Percentiles rank a stretch among this genome's conserved stretches.
Conservation (phyloP, 1,140 invertebrate genomes). For the Ceratina calcarata region DNA sequence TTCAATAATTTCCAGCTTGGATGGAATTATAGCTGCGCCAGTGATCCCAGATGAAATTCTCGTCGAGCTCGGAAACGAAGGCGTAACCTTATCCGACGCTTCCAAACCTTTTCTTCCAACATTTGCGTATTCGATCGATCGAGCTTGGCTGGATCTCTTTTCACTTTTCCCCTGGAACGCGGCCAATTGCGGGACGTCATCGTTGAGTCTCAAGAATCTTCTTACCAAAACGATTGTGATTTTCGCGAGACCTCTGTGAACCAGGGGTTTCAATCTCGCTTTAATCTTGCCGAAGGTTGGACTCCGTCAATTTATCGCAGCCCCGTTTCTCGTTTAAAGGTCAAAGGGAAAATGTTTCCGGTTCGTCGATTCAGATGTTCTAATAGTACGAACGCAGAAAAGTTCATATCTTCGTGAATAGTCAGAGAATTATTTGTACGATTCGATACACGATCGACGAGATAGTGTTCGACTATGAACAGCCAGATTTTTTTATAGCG, state of each 20-base stretch:
- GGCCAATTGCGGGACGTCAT: conserved; percentile 10
- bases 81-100: not conserved
- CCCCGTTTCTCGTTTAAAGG: conserved; percentile 4
- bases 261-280: not conserved
- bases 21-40: too few relatives aligned
- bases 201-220: not conserved
- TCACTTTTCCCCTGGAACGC: conserved; percentile 48
- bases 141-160: conserved; percentile 40
- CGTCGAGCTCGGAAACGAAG: not conserved
- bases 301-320: not conserved
- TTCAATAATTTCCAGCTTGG: too few relatives aligned
- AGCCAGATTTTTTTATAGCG: too few relatives aligned
- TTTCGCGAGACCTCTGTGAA: not conserved
- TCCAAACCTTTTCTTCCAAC: not conserved
- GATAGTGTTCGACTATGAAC: too few relatives aligned
- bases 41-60: not conserved
- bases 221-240: too few relatives aligned
- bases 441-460: too few relatives aligned
- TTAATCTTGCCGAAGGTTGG: not conserved
- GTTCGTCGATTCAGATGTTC: not conserved
- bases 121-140: conserved; percentile 49
- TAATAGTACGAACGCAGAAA: too few relatives aligned
- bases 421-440: too few relatives aligned
- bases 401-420: too few relatives aligned
- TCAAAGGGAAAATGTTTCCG: conserved; percentile 9